Percentiles rank a stretch among this genome's conserved stretches.
Evolutionary conservation across 1,140 invertebrate species (phyloP).

Genomic region (Euschistus heros): DNA sequence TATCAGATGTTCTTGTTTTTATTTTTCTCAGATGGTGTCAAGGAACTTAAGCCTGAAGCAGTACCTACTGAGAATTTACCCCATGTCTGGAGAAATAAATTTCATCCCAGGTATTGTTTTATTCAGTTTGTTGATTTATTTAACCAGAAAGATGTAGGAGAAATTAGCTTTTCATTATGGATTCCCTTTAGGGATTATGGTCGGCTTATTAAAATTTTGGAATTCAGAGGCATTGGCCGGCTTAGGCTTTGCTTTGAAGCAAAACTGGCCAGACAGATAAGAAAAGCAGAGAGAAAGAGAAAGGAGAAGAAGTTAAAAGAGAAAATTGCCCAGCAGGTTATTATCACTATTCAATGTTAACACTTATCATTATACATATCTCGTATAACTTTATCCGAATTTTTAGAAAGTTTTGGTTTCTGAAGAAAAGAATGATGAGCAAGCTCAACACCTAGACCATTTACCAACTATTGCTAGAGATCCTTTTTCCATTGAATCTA

Average conservation of each 20-base stretch:
- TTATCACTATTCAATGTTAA: not conserved
- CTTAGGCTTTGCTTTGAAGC: slow-evolving; percentile 23
- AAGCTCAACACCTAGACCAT: no score
- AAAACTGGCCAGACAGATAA: slow-evolving; percentile 15
- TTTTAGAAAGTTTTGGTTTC: not conserved
- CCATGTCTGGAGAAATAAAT: slow-evolving; percentile 25
- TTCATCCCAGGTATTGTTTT: slow-evolving; percentile 20
- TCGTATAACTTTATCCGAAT: not conserved
- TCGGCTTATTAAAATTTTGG: slow-evolving; percentile 17
- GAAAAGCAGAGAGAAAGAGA: not conserved
- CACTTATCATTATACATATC: no score
- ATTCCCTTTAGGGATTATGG: slow-evolving; percentile 21
- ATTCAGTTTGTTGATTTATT: no score
- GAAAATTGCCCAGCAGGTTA: not conserved
- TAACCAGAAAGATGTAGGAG: not conserved
- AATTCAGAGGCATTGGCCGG: slow-evolving; percentile 22
- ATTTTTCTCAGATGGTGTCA: slow-evolving; percentile 16
- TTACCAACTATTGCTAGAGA: no score
- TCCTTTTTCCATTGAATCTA: no score
- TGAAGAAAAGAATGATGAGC: no score
- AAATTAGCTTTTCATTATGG: not conserved
- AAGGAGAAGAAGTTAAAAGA: not conserved
- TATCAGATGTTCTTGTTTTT: slow-evolving; percentile 3
- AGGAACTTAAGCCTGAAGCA: slow-evolving; percentile 21
- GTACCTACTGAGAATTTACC: slow-evolving; percentile 22